Evolutionary conservation across 2,888 invertebrate genomes (phyloP).

Genomic region (Furcula furcula): DNA sequence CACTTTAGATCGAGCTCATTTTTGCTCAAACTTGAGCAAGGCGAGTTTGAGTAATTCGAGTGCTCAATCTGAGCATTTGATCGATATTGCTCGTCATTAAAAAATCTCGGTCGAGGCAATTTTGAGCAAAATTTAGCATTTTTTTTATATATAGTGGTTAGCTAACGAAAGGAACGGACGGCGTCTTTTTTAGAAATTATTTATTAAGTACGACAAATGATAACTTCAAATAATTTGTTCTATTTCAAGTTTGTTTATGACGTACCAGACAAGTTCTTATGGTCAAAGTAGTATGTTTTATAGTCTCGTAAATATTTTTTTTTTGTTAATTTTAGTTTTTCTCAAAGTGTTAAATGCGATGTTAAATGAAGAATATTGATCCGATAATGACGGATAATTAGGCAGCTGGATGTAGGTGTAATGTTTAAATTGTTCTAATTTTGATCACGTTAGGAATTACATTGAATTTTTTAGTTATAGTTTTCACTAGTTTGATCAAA

Average conservation of each 20-base stretch:
- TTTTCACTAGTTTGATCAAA: no score
- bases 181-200: constrained; percentile 10
- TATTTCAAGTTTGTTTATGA: constrained; percentile 22
- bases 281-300: constrained; percentile 34
- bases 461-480: no score
- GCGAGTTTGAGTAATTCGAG: constrained; percentile 5
- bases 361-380: constrained; percentile 12
- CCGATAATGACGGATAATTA: background rate
- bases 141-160: constrained; percentile 33
- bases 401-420: constrained; percentile 33
- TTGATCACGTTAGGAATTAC: no score
- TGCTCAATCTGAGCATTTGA: constrained; percentile 3
- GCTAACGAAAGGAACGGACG: constrained; percentile 29
- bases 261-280: constrained; percentile 61
- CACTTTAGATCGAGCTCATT: constrained; percentile 26
- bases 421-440: no score
- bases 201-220: background rate
- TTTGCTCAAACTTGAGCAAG: constrained; percentile 12
- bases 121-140: constrained; percentile 20
- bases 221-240: background rate
- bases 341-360: constrained; percentile 25
- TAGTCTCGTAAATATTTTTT: constrained; percentile 17
- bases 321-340: constrained; percentile 35
- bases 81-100: constrained; percentile 1
- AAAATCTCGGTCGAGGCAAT: background rate